phyloP scores from a whole-genome alignment of 2,797 vertebrate species.

The Brotogeris chrysoptera region DNA sequence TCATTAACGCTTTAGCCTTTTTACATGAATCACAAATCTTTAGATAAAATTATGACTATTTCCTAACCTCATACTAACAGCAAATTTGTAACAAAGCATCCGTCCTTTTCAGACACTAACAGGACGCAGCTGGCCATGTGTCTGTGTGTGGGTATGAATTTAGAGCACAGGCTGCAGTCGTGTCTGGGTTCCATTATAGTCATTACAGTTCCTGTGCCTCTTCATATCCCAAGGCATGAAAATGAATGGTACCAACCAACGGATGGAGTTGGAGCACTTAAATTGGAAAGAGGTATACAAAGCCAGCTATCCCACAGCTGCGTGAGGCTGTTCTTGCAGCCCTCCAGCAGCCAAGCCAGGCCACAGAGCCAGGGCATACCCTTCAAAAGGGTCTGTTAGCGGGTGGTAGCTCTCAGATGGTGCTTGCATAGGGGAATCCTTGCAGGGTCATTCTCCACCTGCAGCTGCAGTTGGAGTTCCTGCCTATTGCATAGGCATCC shows the following conservation, averaged over 20 bases:
- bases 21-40: neutral
- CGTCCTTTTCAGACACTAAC: neutral
- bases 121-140: neutral
- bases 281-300: neutral
- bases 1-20: slow-evolving; percentile 21
- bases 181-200: neutral
- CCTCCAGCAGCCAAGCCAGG: neutral
- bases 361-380: neutral
- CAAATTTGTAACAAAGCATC: neutral
- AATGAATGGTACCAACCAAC: neutral
- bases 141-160: neutral
- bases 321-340: neutral
- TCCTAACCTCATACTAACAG: neutral
- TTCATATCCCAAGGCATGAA: neutral
- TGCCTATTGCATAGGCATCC: neutral
- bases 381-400: neutral
- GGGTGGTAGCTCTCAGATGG: neutral
- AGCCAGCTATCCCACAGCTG: neutral
- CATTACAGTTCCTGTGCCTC: neutral
- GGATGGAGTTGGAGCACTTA: neutral
- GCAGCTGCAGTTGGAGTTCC: neutral
- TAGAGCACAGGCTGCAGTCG: neutral
- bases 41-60: neutral
- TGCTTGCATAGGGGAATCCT: neutral
- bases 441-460: neutral